Evolutionary conservation across 2,888 invertebrate species (phyloP).

Genomic region (Melanchra persicariae): DNA sequence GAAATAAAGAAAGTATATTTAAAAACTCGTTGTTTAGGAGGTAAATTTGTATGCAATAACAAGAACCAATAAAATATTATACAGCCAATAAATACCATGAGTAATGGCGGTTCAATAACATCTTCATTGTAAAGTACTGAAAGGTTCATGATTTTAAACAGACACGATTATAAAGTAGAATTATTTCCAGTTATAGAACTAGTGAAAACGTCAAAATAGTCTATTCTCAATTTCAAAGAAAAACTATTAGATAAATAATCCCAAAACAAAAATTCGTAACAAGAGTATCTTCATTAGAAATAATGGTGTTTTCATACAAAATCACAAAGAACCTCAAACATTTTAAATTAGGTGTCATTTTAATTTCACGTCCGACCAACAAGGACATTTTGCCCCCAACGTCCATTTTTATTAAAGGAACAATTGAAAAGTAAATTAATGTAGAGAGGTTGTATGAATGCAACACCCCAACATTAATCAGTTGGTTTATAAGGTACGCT

Average conservation of each 20-base stretch:
- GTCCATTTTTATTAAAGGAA: slow-evolving; percentile 52
- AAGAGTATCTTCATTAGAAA: slow-evolving; percentile 4
- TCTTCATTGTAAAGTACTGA: slow-evolving; percentile 7
- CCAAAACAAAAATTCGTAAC: not conserved
- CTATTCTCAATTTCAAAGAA: not conserved
- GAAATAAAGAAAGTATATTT: slow-evolving; percentile 23
- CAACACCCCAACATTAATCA: slow-evolving; percentile 72
- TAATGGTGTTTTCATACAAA: slow-evolving; percentile 3
- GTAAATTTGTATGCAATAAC: slow-evolving; percentile 33
- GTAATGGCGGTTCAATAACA: slow-evolving; percentile 35
- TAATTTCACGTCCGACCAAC: slow-evolving; percentile 17
- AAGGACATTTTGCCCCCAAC: slow-evolving; percentile 30
- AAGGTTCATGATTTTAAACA: slow-evolving; percentile 1
- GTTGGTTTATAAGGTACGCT: slow-evolving; percentile 72
- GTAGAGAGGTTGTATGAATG: slow-evolving; percentile 62
- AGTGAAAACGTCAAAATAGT: too few species aligned
- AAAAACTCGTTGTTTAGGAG: not conserved
- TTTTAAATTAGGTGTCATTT: slow-evolving; percentile 33
- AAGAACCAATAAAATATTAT: slow-evolving; percentile 30
- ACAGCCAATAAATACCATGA: slow-evolving; percentile 33
- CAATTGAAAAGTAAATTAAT: slow-evolving; percentile 70
- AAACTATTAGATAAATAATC: not conserved
- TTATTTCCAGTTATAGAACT: not conserved
- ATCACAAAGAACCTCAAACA: slow-evolving; percentile 4
- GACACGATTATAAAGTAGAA: not conserved